Percentiles rank a stretch among this genome's conserved stretches.
Evolutionary conservation across 2,797 vertebrate species (phyloP).

Genomic region (Fratercula arctica): DNA sequence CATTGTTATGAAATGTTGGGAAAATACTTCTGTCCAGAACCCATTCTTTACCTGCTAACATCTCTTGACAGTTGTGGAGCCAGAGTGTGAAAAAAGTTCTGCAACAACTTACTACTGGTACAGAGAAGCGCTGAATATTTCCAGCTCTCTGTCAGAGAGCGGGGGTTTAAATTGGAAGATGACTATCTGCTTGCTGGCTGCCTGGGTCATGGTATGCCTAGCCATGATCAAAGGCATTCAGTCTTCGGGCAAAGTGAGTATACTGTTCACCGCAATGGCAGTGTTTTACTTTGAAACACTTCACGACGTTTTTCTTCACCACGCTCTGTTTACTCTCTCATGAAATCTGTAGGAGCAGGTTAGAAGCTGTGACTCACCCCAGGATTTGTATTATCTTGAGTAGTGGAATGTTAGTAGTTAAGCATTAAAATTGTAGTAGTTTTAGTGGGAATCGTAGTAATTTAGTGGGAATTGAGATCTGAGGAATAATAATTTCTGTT

Average conservation of each 20-base stretch:
- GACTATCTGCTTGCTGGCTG: slow-evolving; percentile 88
- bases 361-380: not conserved
- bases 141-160: slow-evolving; percentile 88
- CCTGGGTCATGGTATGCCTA: slow-evolving; percentile 94
- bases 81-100: slow-evolving; percentile 96
- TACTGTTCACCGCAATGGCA: not conserved
- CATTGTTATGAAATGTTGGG: not conserved
- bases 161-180: slow-evolving; percentile 98
- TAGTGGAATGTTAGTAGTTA: not conserved
- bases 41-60: not conserved
- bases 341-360: slow-evolving; percentile 18
- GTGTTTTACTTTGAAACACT: not conserved
- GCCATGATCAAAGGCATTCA: slow-evolving; percentile 99
- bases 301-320: not conserved
- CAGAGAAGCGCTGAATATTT: slow-evolving; percentile 92
- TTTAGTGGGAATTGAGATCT: not conserved
- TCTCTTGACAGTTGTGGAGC: slow-evolving; percentile 83
- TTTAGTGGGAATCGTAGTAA: not conserved
- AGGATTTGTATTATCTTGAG: not conserved
- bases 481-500: not conserved
- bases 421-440: not conserved
- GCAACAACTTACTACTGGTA: slow-evolving; percentile 99
- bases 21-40: not conserved
- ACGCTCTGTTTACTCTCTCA: not conserved
- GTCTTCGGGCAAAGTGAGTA: slow-evolving; percentile 94